Percentiles rank a stretch among this genome's conserved stretches.
These are phyloP conservation scores for Synergus umbraculus DNA, from an alignment of 2,888 invertebrate genomes.

Conservation along the genomic window DNA sequence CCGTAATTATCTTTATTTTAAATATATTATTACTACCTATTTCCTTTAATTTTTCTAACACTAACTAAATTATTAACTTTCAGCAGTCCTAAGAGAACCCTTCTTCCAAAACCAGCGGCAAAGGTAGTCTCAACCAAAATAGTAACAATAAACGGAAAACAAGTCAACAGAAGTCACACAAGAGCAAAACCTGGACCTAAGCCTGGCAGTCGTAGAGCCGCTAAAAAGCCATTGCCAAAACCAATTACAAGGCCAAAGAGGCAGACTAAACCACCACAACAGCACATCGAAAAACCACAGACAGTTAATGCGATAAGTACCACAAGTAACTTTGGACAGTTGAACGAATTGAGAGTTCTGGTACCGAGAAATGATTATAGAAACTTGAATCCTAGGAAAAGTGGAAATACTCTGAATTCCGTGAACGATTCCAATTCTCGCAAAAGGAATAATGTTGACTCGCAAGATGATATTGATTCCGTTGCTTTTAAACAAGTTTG, in stretches of 20 bases:
- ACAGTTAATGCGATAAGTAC: not conserved
- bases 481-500: slow-evolving; percentile 15
- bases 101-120: not conserved
- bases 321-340: not conserved
- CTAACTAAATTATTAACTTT: not conserved
- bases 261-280: not conserved
- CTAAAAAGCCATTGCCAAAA: not conserved
- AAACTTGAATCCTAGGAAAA: not conserved
- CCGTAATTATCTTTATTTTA: not conserved
- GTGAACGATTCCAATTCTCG: slow-evolving; percentile 15
- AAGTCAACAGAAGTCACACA: not conserved
- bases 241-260: slow-evolving; percentile 22
- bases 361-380: slow-evolving; percentile 32
- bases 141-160: slow-evolving; percentile 2
- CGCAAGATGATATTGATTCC: slow-evolving; percentile 5
- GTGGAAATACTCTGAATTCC: not conserved
- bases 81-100: not conserved
- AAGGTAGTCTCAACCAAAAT: not conserved
- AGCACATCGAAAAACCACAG: not conserved
- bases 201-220: slow-evolving; percentile 9
- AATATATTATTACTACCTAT: not conserved
- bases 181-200: slow-evolving; percentile 28
- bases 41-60: not conserved
- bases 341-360: slow-evolving; percentile 24
- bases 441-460: not conserved